A percentile compares a stretch with the other conserved stretches of the same genome.
Conservation (phyloP, 2,888 invertebrate genomes). For the Bimastos eiseni region DNA sequence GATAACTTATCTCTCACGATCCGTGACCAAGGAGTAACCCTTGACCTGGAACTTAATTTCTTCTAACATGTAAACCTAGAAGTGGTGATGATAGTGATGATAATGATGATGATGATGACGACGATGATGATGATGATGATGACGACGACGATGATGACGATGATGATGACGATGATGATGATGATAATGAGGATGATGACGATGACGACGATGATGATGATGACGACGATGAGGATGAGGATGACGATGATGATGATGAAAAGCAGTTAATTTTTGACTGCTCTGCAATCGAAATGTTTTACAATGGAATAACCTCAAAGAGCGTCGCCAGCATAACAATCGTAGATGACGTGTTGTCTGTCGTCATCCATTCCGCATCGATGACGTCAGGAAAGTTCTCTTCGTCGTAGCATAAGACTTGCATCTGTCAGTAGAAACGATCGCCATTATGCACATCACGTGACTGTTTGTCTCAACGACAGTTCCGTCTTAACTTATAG, state of each 20-base stretch:
- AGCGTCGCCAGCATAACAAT: background rate
- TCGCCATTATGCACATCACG: background rate
- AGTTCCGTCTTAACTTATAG: no score
- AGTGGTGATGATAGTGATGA: background rate
- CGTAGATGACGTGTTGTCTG: background rate
- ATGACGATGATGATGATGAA: background rate
- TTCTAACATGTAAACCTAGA: no score
- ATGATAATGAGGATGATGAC: background rate
- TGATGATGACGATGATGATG: background rate
- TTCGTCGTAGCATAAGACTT: constrained; percentile 19
- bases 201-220: background rate
- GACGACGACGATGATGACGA: background rate
- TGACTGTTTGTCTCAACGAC: no score
- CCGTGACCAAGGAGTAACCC: no score
- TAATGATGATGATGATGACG: background rate
- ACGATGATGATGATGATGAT: background rate
- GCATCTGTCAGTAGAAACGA: constrained; percentile 22
- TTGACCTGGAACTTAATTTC: no score
- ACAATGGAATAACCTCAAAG: background rate
- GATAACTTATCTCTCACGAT: no score
- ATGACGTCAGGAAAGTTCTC: background rate
- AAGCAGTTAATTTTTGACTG: background rate
- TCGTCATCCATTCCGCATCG: background rate
- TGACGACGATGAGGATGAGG: background rate
- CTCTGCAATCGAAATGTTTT: background rate